These are phyloP conservation scores for Adela reaumurella DNA, from an alignment of 2,888 invertebrate genomes.

Conservation along the genomic window DNA sequence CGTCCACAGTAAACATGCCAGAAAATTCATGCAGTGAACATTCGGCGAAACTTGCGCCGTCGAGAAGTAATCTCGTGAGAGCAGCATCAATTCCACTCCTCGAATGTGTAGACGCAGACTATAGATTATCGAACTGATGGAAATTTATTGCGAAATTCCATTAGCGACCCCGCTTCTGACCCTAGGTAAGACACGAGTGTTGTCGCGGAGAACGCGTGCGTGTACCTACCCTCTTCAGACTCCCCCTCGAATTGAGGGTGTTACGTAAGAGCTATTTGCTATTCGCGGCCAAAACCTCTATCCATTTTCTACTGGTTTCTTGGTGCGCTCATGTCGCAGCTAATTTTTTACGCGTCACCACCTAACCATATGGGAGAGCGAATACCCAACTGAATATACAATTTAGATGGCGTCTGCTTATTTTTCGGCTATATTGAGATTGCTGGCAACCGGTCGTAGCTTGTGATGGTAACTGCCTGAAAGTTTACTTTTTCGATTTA, in stretches of 20 bases:
- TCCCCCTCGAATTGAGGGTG: no score
- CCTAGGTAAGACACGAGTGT: neutral
- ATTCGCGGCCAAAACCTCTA: neutral
- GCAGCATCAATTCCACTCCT: neutral
- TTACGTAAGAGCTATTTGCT: neutral
- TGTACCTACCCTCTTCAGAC: no score
- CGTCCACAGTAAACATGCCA: no score
- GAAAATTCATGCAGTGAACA: no score
- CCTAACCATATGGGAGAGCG: no score
- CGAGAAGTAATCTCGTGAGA: neutral
- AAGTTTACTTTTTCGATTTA: no score
- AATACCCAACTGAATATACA: no score
- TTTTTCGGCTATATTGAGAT: no score
- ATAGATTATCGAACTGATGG: neutral
- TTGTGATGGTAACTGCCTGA: no score
- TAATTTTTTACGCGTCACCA: neutral
- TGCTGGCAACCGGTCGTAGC: no score
- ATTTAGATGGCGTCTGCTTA: no score
- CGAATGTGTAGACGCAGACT: neutral
- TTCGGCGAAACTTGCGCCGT: no score
- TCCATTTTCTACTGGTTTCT: neutral
- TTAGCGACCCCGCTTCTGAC: neutral
- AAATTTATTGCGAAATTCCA: neutral
- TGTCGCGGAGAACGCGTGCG: neutral
- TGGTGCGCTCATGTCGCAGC: neutral